Evolutionary conservation across 2,888 invertebrate genomes (phyloP), one percentile per base, ranked within the genome.

Genomic region (Plemyria rubiginata): DNA sequence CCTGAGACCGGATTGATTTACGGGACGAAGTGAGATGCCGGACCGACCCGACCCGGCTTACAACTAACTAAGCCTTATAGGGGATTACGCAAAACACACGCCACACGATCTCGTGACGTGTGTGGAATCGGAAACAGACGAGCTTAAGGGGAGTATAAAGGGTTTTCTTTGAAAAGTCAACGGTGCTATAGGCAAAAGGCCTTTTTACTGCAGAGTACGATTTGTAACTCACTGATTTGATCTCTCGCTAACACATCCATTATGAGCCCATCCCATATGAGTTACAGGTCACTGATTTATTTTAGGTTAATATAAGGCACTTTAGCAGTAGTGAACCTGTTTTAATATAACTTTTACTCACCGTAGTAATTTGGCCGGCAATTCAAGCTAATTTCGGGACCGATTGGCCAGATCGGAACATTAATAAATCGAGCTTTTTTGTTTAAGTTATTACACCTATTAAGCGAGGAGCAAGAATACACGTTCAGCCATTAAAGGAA

Each of bases 371-470:
- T 62, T 64, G 48, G 56, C 41, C 56, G 43, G 54, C 60, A 63
- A 62, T 68, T 61, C 57, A 55, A 67, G 62, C 62, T 59, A 62
- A 66, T 69, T 71, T 67, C 52, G 48, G 62, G 38, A 60, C 71
- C 70, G 75, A 76, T 74, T 75, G 74, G 74, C 75, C 75, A 73
- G 71, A 73, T 77, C 73, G 73, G 70, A 69, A 79, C 76, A 81
- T 84, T 80, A 85, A 87, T 79, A 82, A 87, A 86, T 87, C 83
- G 83, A 81, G 75, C 75, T 83, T 86, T 89, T 90, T 87, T 87
- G 82, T 82, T 82, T 84, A 92, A 92, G 86, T 90, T 92, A 92
- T 92, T 90, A 88, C 86, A 88, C 87, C 92, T 90, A 89, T 92
- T 92, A 92, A 91, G 86, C 82, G 83, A 78, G 82, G 86, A 88